Evolutionary conservation across 2,113 vertebrate genomes (phyloP).

Genomic region (cat (Felis catus)): DNA sequence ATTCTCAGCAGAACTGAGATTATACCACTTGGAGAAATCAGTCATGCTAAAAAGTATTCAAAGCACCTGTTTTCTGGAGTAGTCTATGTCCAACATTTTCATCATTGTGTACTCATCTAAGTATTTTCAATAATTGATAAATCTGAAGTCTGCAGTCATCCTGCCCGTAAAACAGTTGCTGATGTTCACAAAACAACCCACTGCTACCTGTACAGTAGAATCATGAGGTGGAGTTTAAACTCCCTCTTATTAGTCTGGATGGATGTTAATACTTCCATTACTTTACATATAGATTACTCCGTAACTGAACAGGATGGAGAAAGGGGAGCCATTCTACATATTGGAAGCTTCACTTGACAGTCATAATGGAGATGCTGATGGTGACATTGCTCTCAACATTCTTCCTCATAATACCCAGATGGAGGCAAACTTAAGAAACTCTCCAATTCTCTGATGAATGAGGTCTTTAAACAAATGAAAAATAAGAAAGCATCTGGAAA

Average conservation of each 20-base stretch:
- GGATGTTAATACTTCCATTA: background rate
- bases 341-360: background rate
- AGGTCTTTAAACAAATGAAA: slow-evolving; percentile 57
- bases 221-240: background rate
- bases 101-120: background rate
- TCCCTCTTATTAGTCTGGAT: background rate
- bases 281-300: background rate
- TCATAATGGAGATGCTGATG: background rate
- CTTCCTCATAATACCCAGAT: background rate
- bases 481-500: slow-evolving; percentile 59
- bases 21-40: background rate
- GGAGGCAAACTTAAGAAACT: slow-evolving; percentile 15
- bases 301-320: background rate
- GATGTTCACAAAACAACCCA: background rate
- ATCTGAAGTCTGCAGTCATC: background rate
- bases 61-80: background rate
- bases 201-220: background rate
- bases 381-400: background rate
- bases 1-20: background rate
- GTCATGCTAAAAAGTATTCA: background rate
- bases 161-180: background rate
- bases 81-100: background rate
- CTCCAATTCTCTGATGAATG: background rate
- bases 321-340: background rate
- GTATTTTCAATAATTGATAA: background rate